phyloP scores from a whole-genome alignment of 1,140 invertebrate species.

The Pentalonia nigronervosa region DNA sequence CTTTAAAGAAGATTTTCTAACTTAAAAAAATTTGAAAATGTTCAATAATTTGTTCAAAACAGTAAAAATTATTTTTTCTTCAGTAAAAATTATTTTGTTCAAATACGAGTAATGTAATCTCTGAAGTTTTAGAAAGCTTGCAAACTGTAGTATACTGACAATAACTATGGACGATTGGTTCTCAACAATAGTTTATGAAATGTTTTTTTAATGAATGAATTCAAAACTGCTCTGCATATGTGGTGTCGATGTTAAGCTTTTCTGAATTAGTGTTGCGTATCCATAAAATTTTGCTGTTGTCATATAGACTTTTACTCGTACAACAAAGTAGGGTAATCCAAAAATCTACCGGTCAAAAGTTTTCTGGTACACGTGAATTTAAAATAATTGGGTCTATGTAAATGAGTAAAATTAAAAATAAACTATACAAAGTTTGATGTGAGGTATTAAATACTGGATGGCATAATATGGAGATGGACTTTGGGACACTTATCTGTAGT shows the following conservation, averaged over 20 bases:
- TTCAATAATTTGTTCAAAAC: not conserved
- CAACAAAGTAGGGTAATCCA: not conserved
- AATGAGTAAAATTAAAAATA: not conserved
- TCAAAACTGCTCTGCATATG: not conserved
- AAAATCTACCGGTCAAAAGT: not conserved
- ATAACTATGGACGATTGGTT: not conserved
- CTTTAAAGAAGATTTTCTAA: too few species aligned
- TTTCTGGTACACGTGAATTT: not conserved
- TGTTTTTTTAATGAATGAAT: slow-evolving; percentile 19
- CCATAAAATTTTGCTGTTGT: not conserved
- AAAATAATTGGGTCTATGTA: not conserved
- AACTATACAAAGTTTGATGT: not conserved
- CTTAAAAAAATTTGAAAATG: too few species aligned
- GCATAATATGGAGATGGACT: not conserved
- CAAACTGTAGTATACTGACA: not conserved
- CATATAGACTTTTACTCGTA: not conserved
- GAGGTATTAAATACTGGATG: not conserved
- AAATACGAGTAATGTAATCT: too few species aligned
- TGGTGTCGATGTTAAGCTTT: not conserved
- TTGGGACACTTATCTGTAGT: not conserved
- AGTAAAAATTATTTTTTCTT: not conserved
- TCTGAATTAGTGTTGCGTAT: not conserved
- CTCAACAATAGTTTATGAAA: not conserved
- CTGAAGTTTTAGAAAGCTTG: not conserved
- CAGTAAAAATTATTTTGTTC: not conserved